Percentiles rank a stretch among this genome's conserved stretches.
These are phyloP conservation scores for Heloderma charlesbogerti DNA, from an alignment of 2,113 vertebrate species.

Conservation along the genomic window DNA sequence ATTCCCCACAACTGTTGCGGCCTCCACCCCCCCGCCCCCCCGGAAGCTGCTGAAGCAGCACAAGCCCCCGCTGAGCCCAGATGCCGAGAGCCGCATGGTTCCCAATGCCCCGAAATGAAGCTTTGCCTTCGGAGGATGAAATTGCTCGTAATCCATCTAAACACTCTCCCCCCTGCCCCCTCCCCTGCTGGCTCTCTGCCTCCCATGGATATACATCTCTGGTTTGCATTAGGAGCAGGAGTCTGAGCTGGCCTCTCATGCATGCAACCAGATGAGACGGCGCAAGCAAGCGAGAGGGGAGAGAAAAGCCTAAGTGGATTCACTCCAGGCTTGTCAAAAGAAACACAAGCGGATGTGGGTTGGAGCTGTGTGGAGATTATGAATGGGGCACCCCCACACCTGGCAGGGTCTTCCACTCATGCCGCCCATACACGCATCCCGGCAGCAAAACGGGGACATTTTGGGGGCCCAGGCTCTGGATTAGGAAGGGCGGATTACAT, in stretches of 20 bases:
- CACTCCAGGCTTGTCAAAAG: neutral
- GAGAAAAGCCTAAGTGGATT: slow-evolving; percentile 14
- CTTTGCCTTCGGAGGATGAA: slow-evolving; percentile 37
- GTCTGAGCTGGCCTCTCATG: neutral
- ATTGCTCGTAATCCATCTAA: slow-evolving; percentile 42
- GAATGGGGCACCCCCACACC: neutral
- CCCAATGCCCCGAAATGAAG: slow-evolving; percentile 25
- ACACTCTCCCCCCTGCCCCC: neutral
- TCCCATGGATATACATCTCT: slow-evolving; percentile 20
- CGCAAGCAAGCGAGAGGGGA: neutral
- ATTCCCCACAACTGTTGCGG: slow-evolving; percentile 2
- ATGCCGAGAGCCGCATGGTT: slow-evolving; percentile 9
- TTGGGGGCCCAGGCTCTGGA: neutral
- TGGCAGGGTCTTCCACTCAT: no score
- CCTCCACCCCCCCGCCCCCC: neutral
- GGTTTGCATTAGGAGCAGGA: slow-evolving; percentile 26
- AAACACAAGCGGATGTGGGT: neutral
- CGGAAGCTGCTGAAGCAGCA: neutral
- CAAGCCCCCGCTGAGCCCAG: slow-evolving; percentile 5
- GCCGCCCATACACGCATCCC: neutral
- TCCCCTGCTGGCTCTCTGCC: slow-evolving; percentile 11
- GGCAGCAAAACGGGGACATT: neutral
- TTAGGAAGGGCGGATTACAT: no score
- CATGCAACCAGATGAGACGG: slow-evolving; percentile 21
- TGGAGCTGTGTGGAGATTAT: neutral